A percentile compares a stretch with the other conserved stretches of the same genome.
Evolutionary conservation across 2,888 invertebrate genomes (phyloP).

Genomic region (Nymphalis polychloros): DNA sequence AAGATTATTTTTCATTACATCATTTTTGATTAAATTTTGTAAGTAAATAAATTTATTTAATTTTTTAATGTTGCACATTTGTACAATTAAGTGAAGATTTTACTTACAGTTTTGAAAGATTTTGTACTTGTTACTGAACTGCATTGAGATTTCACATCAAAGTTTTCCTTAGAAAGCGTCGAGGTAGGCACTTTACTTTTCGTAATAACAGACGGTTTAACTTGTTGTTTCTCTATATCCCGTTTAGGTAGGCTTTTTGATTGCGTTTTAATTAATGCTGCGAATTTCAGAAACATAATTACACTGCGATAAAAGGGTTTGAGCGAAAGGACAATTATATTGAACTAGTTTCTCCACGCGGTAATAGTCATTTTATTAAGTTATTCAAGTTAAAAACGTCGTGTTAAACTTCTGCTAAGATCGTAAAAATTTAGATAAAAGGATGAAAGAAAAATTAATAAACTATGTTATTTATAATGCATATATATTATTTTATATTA

Average conservation of each 20-base stretch:
- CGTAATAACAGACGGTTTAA: conserved; percentile 38
- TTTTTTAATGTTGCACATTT: neutral
- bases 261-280: conserved; percentile 51
- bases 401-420: too few species aligned
- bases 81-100: neutral
- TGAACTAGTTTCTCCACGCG: neutral
- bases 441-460: too few species aligned
- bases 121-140: conserved; percentile 62
- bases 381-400: too few species aligned
- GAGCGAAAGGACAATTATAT: neutral
- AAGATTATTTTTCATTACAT: neutral
- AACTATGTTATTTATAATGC: too few species aligned
- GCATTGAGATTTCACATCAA: conserved; percentile 63
- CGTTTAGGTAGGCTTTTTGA: conserved; percentile 39
- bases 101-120: conserved; percentile 70
- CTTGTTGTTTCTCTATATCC: conserved; percentile 53
- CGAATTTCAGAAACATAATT: conserved; percentile 23
- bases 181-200: conserved; percentile 43
- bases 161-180: conserved; percentile 46
- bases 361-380: neutral
- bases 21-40: too few species aligned
- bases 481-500: too few species aligned
- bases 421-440: too few species aligned
- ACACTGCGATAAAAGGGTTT: too few species aligned
- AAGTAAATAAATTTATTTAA: too few species aligned